Evolutionary conservation across 2,113 vertebrate species (phyloP), one percentile per base, ranked within the genome.

Genomic region (Pipa parva): DNA sequence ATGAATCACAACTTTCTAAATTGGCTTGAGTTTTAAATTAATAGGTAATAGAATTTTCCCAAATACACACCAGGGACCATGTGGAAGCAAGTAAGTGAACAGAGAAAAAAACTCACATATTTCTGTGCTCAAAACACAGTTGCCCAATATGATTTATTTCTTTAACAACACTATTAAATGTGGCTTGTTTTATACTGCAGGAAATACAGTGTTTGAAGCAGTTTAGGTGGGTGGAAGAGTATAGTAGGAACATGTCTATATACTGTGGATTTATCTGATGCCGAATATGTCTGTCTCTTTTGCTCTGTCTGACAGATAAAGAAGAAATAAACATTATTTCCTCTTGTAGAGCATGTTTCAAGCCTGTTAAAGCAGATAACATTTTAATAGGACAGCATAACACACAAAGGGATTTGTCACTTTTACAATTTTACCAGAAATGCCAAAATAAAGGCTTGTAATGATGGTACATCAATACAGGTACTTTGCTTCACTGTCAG

Each of bases 11-110:
- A 51, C 46, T 51, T 68, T 59, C 49, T 68, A 68, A 56, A 68
- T 68, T 68, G 56, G 64, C 64, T 68, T 25, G n/a, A 46, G 50
- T 56, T 68, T 68, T 68, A 68, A 68, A 68, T 68, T 59, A 68
- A 68, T 68, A 59, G 64, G 64, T 68, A 59, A 68, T 59, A 68
- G 56, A 68, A 68, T 68, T 59, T 68, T 59, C 24, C 46, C 29
- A 18, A 59, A 68, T 59, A 68, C 64, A 59, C 64, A 51, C 64
- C 27, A 31, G 64, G 56, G 64, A 68, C 46, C 46, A 59, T 68
- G 59, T 51, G 64, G 64, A 68, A 68, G 64, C 56, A 68, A 68
- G 59, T 68, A 59, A 59, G 64, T 46, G 29, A 68, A 51, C 45
- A 59, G 45, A 15, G 37, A 68, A 69, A 52, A 60, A n/a, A n/a